Evolutionary conservation across 2,797 vertebrate species (phyloP).

Genomic region (Amphiprion clarkii): DNA sequence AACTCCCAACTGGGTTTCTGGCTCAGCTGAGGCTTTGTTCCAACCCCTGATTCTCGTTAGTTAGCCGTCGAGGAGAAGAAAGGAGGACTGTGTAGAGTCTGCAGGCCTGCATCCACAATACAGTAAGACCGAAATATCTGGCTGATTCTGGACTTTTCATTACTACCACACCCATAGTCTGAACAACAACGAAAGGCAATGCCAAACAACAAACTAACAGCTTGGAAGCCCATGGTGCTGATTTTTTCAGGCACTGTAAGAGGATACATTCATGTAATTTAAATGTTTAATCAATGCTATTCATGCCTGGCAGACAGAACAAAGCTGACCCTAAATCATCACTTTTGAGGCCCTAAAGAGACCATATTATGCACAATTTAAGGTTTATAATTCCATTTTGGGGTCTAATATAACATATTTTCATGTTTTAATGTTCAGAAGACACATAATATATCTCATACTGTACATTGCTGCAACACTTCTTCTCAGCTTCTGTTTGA

Average conservation of each 20-base stretch:
- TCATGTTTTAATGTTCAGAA: too few species aligned
- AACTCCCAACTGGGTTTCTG: constrained; percentile 62
- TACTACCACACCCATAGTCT: constrained; percentile 15
- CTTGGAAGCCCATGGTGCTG: background rate
- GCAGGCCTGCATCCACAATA: constrained; percentile 35
- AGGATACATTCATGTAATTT: background rate
- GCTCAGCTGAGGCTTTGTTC: constrained; percentile 65
- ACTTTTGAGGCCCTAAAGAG: background rate
- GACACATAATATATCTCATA: too few species aligned
- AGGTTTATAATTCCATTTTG: too few species aligned
- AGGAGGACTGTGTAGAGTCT: constrained; percentile 49
- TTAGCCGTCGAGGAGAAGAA: constrained; percentile 39
- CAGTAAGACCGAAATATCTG: constrained; percentile 14
- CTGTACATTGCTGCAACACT: too few species aligned
- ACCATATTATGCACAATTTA: too few species aligned
- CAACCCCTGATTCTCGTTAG: constrained; percentile 54
- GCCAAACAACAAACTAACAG: background rate
- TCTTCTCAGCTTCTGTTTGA: too few species aligned
- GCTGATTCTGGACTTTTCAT: constrained; percentile 21
- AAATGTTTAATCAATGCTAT: background rate
- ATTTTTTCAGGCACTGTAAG: background rate
- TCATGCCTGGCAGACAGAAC: background rate
- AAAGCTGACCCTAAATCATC: background rate
- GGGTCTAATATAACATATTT: too few species aligned
- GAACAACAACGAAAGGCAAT: constrained; percentile 1